A percentile compares a stretch with the other conserved stretches of the same genome.
phyloP scores from a whole-genome alignment of 2,797 vertebrate species.

The Malacoraja senta region DNA sequence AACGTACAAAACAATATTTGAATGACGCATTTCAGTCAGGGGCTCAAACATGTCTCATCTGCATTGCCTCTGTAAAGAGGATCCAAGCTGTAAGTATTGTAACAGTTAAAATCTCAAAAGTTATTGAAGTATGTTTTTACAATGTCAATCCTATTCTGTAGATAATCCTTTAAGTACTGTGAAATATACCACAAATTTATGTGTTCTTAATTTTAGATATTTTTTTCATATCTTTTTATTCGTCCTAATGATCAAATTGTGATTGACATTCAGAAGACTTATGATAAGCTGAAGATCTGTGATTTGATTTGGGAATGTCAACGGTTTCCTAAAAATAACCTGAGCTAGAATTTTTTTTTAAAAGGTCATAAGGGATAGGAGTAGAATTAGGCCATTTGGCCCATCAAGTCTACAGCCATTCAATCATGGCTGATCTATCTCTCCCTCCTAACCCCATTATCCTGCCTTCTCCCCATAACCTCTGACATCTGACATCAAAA shows the following conservation, averaged over 20 bases:
- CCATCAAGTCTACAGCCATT: too few species aligned
- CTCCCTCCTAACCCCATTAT: too few species aligned
- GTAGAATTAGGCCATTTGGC: too few species aligned
- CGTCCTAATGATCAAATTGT: neutral
- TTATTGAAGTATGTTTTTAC: neutral
- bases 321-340: too few species aligned
- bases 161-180: neutral
- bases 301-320: neutral
- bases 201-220: neutral
- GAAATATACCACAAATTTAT: neutral
- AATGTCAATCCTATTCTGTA: neutral
- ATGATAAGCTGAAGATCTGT: neutral
- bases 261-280: neutral
- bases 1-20: slow-evolving; percentile 79
- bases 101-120: neutral
- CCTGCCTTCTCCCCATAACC: too few species aligned
- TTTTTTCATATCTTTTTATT: neutral
- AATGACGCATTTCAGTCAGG: slow-evolving; percentile 87
- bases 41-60: slow-evolving; percentile 87
- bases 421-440: too few species aligned
- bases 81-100: slow-evolving; percentile 78
- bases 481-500: too few species aligned
- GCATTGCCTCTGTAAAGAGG: slow-evolving; percentile 87
- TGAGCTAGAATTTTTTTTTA: neutral
- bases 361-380: too few species aligned